Evolutionary conservation across 92 coral and sea anemone species (phyloP).

Genomic region (Phenganax marumi): DNA sequence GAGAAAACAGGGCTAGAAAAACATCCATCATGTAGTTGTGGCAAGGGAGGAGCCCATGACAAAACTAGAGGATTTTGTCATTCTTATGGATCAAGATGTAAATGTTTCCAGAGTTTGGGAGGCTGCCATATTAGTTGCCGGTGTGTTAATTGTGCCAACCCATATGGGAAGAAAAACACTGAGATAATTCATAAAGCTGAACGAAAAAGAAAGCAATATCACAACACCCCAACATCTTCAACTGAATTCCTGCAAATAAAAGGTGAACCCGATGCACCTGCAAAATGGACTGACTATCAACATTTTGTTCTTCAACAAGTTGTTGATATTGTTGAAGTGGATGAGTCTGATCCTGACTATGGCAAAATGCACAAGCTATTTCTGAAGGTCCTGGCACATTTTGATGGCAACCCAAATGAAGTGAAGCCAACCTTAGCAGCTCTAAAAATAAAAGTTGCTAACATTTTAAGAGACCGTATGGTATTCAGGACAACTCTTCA

Average conservation of each 20-base stretch:
- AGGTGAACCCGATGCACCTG: conserved; percentile 50
- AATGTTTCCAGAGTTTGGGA: conserved; percentile 49
- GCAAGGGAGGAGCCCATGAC: conserved; percentile 48
- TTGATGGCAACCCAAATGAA: neutral
- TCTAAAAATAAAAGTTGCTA: neutral
- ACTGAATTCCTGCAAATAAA: conserved; percentile 42
- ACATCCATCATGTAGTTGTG: conserved; percentile 24
- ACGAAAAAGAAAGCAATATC: conserved; percentile 52
- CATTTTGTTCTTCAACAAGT: conserved; percentile 46
- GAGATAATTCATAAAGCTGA: conserved; percentile 5
- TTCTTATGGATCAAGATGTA: conserved; percentile 52
- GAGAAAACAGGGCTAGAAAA: conserved; percentile 5
- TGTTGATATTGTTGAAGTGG: neutral
- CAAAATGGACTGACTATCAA: conserved; percentile 53
- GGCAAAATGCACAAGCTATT: neutral
- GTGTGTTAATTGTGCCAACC: conserved; percentile 59
- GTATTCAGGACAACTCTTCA: neutral
- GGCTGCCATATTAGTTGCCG: conserved; percentile 51
- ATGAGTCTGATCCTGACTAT: conserved; percentile 9
- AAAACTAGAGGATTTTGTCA: conserved; percentile 53
- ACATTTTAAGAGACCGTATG: neutral
- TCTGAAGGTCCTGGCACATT: neutral
- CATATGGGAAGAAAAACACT: conserved; percentile 50
- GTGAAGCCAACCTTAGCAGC: neutral
- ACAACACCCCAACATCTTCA: conserved; percentile 46